Conservation (phyloP, 2,113 vertebrate species). For the Tragelaphus scriptus region DNA sequence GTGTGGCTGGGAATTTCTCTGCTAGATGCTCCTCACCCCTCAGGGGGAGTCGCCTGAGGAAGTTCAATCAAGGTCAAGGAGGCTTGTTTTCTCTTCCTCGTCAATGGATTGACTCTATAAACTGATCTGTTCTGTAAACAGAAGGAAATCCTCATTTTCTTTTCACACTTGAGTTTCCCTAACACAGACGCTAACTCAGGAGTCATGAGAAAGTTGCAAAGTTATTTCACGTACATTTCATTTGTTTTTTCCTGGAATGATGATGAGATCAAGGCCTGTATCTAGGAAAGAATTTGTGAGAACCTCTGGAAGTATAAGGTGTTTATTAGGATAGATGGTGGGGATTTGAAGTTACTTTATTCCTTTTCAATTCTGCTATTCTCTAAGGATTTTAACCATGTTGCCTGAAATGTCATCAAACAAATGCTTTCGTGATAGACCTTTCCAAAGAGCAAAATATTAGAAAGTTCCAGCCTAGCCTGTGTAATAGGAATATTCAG, state of each 20-base stretch:
- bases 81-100: slow-evolving; percentile 52
- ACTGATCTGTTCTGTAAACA: slow-evolving; percentile 24
- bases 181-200: slow-evolving; percentile 48
- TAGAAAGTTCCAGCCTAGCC: neutral
- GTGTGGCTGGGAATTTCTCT: slow-evolving; percentile 12
- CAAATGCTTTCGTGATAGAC: neutral
- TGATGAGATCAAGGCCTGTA: slow-evolving; percentile 36
- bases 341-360: neutral
- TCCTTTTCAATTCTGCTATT: neutral
- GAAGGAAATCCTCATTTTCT: slow-evolving; percentile 64
- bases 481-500: neutral
- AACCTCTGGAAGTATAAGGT: slow-evolving; percentile 29
- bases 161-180: slow-evolving; percentile 64
- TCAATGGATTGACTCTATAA: slow-evolving; percentile 39
- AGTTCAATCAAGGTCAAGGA: slow-evolving; percentile 56
- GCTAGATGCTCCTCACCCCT: neutral
- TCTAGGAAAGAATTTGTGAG: neutral
- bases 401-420: neutral
- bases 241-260: slow-evolving; percentile 66
- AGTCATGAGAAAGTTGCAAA: neutral
- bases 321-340: neutral
- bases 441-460: neutral
- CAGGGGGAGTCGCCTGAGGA: neutral
- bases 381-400: neutral
- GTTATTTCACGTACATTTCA: neutral